phyloP scores from a whole-genome alignment of 2,113 vertebrate genomes.

The Pardalotus punctatus region DNA sequence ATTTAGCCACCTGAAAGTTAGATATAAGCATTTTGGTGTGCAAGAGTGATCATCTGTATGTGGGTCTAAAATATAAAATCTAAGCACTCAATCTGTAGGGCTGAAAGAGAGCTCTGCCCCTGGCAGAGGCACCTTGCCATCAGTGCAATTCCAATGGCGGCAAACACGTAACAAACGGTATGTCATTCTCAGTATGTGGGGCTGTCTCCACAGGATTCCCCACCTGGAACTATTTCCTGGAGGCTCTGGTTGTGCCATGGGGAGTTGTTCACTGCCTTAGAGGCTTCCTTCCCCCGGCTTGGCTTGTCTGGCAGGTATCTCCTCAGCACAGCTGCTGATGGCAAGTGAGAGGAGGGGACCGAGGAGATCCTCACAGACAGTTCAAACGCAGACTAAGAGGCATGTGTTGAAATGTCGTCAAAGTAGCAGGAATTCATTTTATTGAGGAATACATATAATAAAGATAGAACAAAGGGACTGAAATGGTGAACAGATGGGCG shows the following conservation, averaged over 20 bases:
- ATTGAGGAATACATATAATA: constrained; percentile 44
- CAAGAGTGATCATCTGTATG: not conserved
- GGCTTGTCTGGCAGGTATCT: not conserved
- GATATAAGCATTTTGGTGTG: not conserved
- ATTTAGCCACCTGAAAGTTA: not conserved
- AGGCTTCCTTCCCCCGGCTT: not conserved
- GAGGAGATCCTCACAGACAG: constrained; percentile 34
- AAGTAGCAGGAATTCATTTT: constrained; percentile 53
- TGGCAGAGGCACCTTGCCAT: not conserved
- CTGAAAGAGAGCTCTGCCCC: not conserved
- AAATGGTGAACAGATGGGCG: constrained; percentile 73
- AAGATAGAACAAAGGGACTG: constrained; percentile 72
- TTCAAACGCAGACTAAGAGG: constrained; percentile 27
- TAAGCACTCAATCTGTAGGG: not conserved
- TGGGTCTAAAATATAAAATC: not conserved
- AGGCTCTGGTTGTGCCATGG: not conserved
- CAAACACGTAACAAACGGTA: not conserved
- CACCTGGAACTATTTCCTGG: not conserved
- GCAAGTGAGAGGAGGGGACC: not conserved
- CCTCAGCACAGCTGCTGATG: not conserved
- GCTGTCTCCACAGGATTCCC: not conserved
- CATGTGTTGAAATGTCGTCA: constrained; percentile 33
- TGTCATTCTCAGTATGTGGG: not conserved
- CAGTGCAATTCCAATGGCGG: not conserved
- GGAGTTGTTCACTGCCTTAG: not conserved